A percentile compares a stretch with the other conserved stretches of the same genome.
Evolutionary conservation across 1,140 invertebrate species (phyloP).

Genomic region (Drosophila auraria): DNA sequence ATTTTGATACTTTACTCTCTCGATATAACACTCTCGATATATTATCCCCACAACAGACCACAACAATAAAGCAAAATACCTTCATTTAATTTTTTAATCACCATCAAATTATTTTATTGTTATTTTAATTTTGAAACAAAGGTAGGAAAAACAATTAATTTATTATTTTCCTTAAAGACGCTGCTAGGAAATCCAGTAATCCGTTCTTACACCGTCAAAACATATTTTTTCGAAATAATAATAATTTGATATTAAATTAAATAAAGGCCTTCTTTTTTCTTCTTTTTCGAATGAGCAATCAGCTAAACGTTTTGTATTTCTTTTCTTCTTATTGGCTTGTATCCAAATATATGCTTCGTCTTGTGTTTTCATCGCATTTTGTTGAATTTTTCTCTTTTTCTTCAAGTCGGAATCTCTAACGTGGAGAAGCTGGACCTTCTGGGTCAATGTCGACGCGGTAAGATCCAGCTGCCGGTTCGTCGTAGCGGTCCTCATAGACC

Average conservation of each 20-base stretch:
- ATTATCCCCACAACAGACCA: too few relatives aligned
- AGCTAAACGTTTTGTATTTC: neutral
- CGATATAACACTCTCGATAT: too few relatives aligned
- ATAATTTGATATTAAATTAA: neutral
- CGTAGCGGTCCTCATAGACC: too few relatives aligned
- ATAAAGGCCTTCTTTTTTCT: neutral
- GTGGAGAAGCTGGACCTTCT: too few relatives aligned
- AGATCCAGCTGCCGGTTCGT: too few relatives aligned
- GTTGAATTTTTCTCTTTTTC: neutral
- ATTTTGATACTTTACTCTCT: too few relatives aligned
- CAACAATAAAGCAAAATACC: too few relatives aligned
- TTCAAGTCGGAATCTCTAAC: too few relatives aligned
- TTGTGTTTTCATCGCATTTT: neutral
- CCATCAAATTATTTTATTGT: neutral
- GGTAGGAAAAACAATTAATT: constrained; percentile 9
- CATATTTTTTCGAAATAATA: neutral
- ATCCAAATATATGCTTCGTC: neutral
- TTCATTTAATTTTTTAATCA: too few relatives aligned
- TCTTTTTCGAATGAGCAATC: neutral
- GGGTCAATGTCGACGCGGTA: too few relatives aligned
- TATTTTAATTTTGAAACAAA: neutral
- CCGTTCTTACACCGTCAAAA: neutral
- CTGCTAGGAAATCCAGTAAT: neutral
- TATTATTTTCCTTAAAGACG: neutral
- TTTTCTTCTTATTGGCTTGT: neutral